phyloP scores from a whole-genome alignment of 2,797 vertebrate species.

The Onychomys torridus region DNA sequence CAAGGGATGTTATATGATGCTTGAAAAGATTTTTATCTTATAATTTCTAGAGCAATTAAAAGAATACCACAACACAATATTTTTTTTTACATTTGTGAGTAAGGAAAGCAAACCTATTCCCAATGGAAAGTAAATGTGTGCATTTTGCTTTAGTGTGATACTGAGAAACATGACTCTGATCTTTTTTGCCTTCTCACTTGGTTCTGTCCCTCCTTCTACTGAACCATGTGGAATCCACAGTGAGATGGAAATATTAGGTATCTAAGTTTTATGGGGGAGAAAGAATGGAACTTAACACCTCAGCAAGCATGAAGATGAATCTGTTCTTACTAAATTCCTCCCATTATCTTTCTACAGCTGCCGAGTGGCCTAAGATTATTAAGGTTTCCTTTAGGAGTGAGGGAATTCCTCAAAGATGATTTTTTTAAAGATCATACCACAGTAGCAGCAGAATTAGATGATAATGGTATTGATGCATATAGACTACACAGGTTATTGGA shows the following conservation, averaged over 20 bases:
- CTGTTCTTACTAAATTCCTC: background rate
- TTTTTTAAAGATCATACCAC: background rate
- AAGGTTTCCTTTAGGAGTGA: background rate
- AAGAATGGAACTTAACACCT: background rate
- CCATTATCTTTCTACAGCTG: background rate
- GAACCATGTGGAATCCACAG: rapidly evolving
- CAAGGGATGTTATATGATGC: background rate
- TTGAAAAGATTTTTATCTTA: background rate
- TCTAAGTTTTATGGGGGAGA: background rate
- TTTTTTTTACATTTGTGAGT: background rate
- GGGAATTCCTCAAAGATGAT: background rate
- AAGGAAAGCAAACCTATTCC: background rate
- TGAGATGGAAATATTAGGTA: background rate
- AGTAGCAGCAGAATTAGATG: no score
- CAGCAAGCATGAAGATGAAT: background rate
- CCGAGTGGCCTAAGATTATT: background rate
- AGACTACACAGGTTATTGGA: background rate
- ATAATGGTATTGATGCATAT: no score
- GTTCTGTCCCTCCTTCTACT: background rate
- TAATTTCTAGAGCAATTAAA: background rate
- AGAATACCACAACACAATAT: background rate
- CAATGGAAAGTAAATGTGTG: background rate
- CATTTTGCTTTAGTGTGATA: background rate
- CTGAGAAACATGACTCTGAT: background rate
- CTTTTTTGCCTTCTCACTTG: background rate